Percentiles rank a stretch among this genome's conserved stretches.
phyloP scores from a whole-genome alignment of 2,888 invertebrate genomes.

The Drosophila colorata region DNA sequence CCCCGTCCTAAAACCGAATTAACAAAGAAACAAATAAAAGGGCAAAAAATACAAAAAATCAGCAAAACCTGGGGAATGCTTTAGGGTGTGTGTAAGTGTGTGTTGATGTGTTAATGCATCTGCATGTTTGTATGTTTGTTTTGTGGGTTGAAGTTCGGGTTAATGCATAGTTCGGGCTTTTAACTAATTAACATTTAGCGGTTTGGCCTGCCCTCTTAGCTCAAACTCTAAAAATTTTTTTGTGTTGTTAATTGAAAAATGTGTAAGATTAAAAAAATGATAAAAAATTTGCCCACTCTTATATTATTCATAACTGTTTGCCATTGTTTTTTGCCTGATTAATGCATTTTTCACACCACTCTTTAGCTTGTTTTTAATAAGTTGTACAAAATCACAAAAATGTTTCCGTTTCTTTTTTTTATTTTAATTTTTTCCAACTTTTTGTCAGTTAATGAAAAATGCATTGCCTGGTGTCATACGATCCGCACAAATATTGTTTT shows the following conservation, averaged over 20 bases:
- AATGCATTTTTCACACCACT: slow-evolving; percentile 72
- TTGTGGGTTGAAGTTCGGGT: slow-evolving; percentile 42
- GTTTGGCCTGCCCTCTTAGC: slow-evolving; percentile 59
- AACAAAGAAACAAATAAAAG: slow-evolving; percentile 48
- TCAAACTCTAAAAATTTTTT: slow-evolving; percentile 32
- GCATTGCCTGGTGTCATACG: slow-evolving; percentile 62
- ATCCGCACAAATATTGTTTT: slow-evolving; percentile 44
- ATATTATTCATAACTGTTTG: slow-evolving; percentile 71
- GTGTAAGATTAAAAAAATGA: slow-evolving; percentile 52
- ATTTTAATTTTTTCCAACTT: slow-evolving; percentile 16
- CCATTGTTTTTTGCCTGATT: slow-evolving; percentile 63
- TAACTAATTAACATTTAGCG: slow-evolving; percentile 84
- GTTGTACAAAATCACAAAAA: slow-evolving; percentile 72
- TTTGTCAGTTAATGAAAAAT: slow-evolving; percentile 74
- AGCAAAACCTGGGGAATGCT: slow-evolving; percentile 55
- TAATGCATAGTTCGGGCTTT: slow-evolving; percentile 73
- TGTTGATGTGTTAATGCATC: slow-evolving; percentile 15
- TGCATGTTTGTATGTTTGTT: slow-evolving; percentile 32
- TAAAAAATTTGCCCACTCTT: slow-evolving; percentile 48
- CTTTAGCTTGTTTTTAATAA: slow-evolving; percentile 66
- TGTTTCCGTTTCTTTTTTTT: slow-evolving; percentile 50
- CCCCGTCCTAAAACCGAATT: slow-evolving; percentile 49
- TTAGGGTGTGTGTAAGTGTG: slow-evolving; percentile 18
- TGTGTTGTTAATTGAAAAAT: slow-evolving; percentile 74
- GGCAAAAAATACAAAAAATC: slow-evolving; percentile 36